Evolutionary conservation across 2,888 invertebrate species (phyloP).

Genomic region (Formica aserva): DNA sequence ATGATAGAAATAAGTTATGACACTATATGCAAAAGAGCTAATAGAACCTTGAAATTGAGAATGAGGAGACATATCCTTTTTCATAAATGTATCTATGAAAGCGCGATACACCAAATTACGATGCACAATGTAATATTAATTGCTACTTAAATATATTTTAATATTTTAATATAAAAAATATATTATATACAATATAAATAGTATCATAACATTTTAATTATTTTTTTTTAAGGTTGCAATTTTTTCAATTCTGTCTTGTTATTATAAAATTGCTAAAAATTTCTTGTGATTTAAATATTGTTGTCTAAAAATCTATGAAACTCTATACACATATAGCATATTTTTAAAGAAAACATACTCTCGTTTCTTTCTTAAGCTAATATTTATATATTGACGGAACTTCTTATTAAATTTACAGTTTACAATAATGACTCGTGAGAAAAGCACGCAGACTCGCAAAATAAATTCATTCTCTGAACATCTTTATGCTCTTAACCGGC

Average conservation of each 20-base stretch:
- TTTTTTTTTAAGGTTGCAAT: not conserved
- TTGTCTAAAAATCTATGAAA: not conserved
- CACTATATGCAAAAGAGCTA: not conserved
- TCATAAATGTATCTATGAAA: not conserved
- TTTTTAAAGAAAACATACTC: not conserved
- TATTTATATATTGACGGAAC: not conserved
- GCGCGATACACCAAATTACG: not conserved
- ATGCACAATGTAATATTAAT: not conserved
- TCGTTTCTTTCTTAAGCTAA: not conserved
- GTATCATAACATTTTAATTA: too few species aligned
- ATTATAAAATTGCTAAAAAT: not conserved
- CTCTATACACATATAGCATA: not conserved
- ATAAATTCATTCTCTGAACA: constrained; percentile 12
- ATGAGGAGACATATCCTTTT: not conserved
- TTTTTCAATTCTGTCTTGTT: not conserved
- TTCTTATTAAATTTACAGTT: not conserved
- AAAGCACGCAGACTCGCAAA: not conserved
- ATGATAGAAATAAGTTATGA: not conserved
- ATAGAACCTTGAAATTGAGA: not conserved
- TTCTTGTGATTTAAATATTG: not conserved
- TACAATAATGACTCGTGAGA: not conserved
- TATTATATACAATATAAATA: too few species aligned
- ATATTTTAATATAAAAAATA: not conserved
- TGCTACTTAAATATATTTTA: constrained; percentile 10
- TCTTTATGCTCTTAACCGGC: not conserved